These are phyloP conservation scores for Neodiprion virginianus DNA, from an alignment of 1,140 invertebrate genomes.

Conservation along the genomic window DNA sequence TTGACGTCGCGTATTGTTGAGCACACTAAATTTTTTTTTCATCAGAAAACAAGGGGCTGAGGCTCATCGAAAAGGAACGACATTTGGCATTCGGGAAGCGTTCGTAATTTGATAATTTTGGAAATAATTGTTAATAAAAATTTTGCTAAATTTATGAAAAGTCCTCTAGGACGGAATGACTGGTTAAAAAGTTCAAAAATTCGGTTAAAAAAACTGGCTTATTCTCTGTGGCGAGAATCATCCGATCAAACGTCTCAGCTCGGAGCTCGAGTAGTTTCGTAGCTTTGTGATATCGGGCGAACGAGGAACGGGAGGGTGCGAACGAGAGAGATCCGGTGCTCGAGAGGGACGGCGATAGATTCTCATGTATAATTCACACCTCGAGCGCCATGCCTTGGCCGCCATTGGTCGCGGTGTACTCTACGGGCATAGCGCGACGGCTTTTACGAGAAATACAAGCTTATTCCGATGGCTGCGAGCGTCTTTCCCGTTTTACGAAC, in stretches of 20 bases:
- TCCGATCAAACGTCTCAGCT: background rate
- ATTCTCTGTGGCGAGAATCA: too few relatives aligned
- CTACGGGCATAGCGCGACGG: slow-evolving; percentile 29
- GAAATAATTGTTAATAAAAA: too few relatives aligned
- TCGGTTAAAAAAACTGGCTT: too few relatives aligned
- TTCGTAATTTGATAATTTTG: too few relatives aligned
- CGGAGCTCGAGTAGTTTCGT: background rate
- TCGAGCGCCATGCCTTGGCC: slow-evolving; percentile 57
- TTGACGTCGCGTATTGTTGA: too few relatives aligned
- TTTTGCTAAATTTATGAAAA: too few relatives aligned
- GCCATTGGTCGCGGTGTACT: slow-evolving; percentile 52
- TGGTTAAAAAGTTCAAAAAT: too few relatives aligned
- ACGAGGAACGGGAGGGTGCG: slow-evolving; percentile 18
- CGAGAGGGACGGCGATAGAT: slow-evolving; percentile 39
- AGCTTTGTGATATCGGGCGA: slow-evolving; percentile 30
- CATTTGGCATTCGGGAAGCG: too few relatives aligned
- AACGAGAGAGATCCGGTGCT: slow-evolving; percentile 23
- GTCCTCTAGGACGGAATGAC: too few relatives aligned
- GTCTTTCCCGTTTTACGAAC: background rate
- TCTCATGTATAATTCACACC: slow-evolving; percentile 63
- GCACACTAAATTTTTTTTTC: too few relatives aligned
- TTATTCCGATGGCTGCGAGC: background rate
- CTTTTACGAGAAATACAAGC: slow-evolving; percentile 45
- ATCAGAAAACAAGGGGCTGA: too few relatives aligned
- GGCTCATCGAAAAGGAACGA: too few relatives aligned